Conservation (phyloP, 2,113 vertebrate species). For the Forbesichthys papilliferus region DNA sequence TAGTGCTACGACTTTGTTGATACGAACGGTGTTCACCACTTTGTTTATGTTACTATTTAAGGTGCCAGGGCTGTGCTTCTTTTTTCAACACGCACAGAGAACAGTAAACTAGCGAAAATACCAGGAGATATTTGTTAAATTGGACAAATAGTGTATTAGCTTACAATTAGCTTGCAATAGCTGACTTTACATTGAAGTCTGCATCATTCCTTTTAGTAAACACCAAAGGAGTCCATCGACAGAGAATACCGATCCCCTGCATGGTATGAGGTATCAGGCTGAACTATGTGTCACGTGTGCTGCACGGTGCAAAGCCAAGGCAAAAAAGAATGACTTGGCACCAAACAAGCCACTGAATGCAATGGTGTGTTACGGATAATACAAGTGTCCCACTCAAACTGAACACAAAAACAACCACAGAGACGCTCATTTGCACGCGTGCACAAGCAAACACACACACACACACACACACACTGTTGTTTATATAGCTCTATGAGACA, state of each 20-base stretch:
- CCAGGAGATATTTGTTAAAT: background rate
- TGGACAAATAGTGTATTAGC: conserved; percentile 18
- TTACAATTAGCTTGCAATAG: too few species aligned
- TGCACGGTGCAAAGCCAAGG: conserved; percentile 11
- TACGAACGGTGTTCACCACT: too few species aligned
- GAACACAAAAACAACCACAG: background rate
- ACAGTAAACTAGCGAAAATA: too few species aligned
- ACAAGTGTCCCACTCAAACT: background rate
- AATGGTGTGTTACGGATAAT: conserved; percentile 4
- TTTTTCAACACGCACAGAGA: too few species aligned
- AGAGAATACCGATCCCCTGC: conserved; percentile 31
- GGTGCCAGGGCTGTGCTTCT: too few species aligned
- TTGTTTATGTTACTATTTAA: too few species aligned
- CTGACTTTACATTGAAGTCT: background rate
- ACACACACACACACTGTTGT: conserved; percentile 1
- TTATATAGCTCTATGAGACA: background rate
- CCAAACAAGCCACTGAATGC: background rate
- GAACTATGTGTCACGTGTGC: conserved; percentile 45
- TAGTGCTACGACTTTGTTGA: too few species aligned
- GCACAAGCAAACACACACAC: conserved; percentile 9
- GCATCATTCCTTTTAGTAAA: conserved; percentile 24
- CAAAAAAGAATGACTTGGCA: background rate
- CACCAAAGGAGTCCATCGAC: conserved; percentile 14
- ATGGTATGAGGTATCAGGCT: conserved; percentile 33
- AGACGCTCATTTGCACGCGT: background rate